Conservation (phyloP, 2,797 vertebrate genomes). For the Pampus argenteus region DNA sequence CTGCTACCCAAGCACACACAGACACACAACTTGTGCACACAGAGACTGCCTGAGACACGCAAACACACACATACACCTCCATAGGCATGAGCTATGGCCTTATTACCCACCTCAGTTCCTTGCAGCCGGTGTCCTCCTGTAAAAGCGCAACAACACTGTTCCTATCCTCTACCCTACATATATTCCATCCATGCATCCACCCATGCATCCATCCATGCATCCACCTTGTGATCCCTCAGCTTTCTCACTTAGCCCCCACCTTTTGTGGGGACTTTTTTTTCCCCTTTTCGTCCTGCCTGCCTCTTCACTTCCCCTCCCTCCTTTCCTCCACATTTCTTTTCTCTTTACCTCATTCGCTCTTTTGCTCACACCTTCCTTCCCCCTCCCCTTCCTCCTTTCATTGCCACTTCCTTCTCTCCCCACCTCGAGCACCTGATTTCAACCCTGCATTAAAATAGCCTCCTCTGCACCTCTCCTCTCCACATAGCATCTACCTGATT, state of each 20-base stretch:
- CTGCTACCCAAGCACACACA: conserved; percentile 35
- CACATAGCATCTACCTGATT: conserved; percentile 60
- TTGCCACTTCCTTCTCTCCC: conserved; percentile 38
- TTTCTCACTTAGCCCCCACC: not conserved
- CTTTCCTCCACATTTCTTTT: conserved; percentile 5
- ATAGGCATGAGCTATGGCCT: conserved; percentile 80
- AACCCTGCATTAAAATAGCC: conserved; percentile 66
- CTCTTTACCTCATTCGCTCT: conserved; percentile 31
- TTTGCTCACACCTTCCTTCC: conserved; percentile 25
- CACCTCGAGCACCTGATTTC: conserved; percentile 58
- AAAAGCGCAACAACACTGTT: conserved; percentile 70
- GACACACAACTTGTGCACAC: conserved; percentile 49
- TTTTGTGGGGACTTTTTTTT: conserved; percentile 23
- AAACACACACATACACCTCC: conserved; percentile 30
- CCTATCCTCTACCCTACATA: conserved; percentile 42
- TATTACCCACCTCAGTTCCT: conserved; percentile 77
- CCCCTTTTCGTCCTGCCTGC: not conserved
- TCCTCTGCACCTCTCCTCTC: conserved; percentile 51
- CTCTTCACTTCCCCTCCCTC: not conserved
- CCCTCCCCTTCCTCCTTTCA: conserved; percentile 15
- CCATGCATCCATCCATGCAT: conserved; percentile 5
- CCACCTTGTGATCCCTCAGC: conserved; percentile 4
- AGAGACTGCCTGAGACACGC: conserved; percentile 19
- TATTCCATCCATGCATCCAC: conserved; percentile 5
- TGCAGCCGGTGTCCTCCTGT: conserved; percentile 73